Conservation (phyloP, 2,113 vertebrate genomes). For the Eubucco bourcierii region DNA sequence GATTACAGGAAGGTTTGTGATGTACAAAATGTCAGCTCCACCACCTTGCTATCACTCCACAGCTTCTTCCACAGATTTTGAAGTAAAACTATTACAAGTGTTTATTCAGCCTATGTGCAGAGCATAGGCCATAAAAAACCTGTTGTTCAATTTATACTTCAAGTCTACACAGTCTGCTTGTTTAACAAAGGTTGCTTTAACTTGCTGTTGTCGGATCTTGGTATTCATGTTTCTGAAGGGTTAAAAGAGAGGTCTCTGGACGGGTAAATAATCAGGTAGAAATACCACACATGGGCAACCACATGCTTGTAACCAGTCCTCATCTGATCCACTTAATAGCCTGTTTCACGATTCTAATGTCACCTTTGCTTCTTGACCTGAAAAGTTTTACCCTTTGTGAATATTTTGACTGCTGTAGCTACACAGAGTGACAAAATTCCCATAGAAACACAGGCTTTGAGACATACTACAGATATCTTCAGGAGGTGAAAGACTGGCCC, state of each 20-base stretch:
- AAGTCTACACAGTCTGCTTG: neutral
- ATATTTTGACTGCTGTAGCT: neutral
- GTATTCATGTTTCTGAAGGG: neutral
- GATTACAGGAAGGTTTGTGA: neutral
- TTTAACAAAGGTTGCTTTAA: neutral
- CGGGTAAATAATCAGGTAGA: neutral
- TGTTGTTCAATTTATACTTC: neutral
- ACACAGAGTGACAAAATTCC: neutral
- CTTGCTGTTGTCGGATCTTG: neutral
- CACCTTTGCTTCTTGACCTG: neutral
- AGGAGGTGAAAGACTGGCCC: neutral
- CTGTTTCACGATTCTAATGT: neutral
- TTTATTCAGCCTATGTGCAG: neutral
- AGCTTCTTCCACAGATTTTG: neutral
- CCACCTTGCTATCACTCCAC: neutral
- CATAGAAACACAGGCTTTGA: neutral
- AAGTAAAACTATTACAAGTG: neutral
- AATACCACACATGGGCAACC: neutral
- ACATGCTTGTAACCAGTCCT: neutral
- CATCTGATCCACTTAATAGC: neutral
- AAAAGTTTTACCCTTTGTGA: neutral
- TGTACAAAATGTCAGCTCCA: neutral
- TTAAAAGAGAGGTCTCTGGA: neutral
- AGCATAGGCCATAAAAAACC: neutral
- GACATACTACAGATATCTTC: neutral